Percentiles rank a stretch among this genome's conserved stretches.
Evolutionary conservation across 2,797 vertebrate genomes (phyloP).

Genomic region (Syngnathus acus): DNA sequence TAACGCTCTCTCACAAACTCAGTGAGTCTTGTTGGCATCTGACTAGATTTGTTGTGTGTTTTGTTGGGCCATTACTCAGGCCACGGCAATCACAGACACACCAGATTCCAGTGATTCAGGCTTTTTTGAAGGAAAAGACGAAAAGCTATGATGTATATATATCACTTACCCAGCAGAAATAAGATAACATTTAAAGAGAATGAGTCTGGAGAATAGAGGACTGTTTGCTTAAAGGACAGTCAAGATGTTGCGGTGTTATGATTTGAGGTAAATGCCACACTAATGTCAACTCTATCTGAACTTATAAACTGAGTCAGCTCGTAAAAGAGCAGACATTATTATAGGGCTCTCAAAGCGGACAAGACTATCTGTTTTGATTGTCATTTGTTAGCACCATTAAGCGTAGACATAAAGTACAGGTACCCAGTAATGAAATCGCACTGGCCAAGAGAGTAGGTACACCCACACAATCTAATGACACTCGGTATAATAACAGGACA

Average conservation of each 20-base stretch:
- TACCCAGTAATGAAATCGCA: background rate
- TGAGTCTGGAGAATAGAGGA: conserved; percentile 32
- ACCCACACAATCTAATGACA: no score
- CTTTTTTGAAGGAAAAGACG: conserved; percentile 22
- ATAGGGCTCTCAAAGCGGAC: background rate
- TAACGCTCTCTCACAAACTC: background rate
- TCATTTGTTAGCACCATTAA: background rate
- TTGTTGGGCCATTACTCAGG: conserved; percentile 6
- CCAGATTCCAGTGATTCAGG: background rate
- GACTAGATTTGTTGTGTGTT: conserved; percentile 4
- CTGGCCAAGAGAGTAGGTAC: no score
- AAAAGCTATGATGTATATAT: conserved; percentile 28
- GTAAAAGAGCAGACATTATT: background rate
- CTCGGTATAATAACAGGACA: no score
- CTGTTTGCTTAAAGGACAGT: conserved; percentile 64
- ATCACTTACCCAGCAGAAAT: conserved; percentile 22
- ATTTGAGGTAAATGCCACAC: conserved; percentile 67
- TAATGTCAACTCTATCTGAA: conserved; percentile 69
- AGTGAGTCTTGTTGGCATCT: conserved; percentile 1
- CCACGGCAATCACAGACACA: conserved; percentile 19
- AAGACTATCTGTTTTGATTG: background rate
- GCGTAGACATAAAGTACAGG: background rate
- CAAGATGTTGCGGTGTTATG: conserved; percentile 30
- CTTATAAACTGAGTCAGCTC: conserved; percentile 39
- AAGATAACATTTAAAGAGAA: conserved; percentile 39